Evolutionary conservation across 1,140 invertebrate species (phyloP), one percentile per base, ranked within the genome.

Genomic region (Lepidurus packardi): DNA sequence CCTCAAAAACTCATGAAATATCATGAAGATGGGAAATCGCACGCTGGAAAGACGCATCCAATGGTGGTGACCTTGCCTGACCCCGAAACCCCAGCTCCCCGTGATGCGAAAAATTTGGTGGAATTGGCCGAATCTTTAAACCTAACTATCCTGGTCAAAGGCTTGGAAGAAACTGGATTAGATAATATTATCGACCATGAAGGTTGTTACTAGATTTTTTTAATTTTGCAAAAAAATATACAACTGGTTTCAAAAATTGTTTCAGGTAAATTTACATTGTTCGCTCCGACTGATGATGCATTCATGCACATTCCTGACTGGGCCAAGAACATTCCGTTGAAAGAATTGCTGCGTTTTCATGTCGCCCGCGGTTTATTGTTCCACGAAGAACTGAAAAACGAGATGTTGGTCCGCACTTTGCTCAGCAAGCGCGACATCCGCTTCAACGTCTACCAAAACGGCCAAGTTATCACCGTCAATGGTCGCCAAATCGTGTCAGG

Each of bases 121-220:
- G 79, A 80, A 42, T 74, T 80, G 47, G 79, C 79, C 11, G 79
- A 80, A 42, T 80, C 79, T 45, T 73, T 80, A 13, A 77, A 77
- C n/a, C 42, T 80, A 24, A 77, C 79, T n/a, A 47, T 77, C 65
- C 65, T 80, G 13, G 79, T 80, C n/a, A 80, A 80, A 77, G 79
- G 76, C 8, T 47, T 80, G 16, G 79, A 80, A 74, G 43, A 80
- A 34, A 80, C 76, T 43, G 79, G 79, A 16, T 43, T 80, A 10
- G 79, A 80, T 34, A 74, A 80, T 43, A 74, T 80, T 9, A 80
- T 80, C 6, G 79, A 80, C 45, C 79, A 80, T 78, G 79, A 80
- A 80, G 79, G 79, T 80, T 73, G 9, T 16, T 73, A 4, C 1
- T 41, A 10, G 42, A 41, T 25, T 24, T 34, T 34, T 77, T 76